phyloP scores from a whole-genome alignment of 2,888 invertebrate genomes.

The Himalopsyche kuldschensis region DNA sequence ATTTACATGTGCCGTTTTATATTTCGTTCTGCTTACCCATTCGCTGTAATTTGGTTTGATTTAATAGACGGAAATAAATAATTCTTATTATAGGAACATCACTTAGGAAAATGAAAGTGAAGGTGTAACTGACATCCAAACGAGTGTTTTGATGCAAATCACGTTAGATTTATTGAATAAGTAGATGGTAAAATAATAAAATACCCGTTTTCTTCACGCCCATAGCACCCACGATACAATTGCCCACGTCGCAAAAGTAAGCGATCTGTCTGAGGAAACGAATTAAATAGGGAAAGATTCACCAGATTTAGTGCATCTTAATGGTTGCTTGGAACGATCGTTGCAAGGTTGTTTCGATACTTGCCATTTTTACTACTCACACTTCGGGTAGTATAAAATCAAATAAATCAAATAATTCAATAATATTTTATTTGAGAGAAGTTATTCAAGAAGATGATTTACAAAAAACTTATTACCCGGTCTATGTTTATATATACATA shows the following conservation, averaged over 20 bases:
- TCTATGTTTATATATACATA: too few relatives aligned
- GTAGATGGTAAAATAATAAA: neutral
- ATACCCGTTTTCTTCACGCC: neutral
- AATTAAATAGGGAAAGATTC: neutral
- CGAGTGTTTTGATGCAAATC: neutral
- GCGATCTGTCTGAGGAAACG: neutral
- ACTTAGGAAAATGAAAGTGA: neutral
- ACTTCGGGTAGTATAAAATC: too few relatives aligned
- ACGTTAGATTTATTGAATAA: neutral
- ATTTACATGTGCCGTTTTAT: too few relatives aligned
- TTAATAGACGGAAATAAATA: too few relatives aligned
- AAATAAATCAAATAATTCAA: too few relatives aligned
- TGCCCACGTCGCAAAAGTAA: neutral
- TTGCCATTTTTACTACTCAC: neutral
- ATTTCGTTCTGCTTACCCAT: too few relatives aligned
- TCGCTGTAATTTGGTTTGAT: too few relatives aligned
- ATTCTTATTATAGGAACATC: neutral
- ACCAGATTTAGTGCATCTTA: neutral
- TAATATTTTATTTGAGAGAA: too few relatives aligned
- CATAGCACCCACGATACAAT: neutral
- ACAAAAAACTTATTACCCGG: too few relatives aligned
- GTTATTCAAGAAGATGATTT: too few relatives aligned
- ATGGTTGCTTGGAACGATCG: neutral
- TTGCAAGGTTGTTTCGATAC: neutral
- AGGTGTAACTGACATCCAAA: neutral